Evolutionary conservation across 1,140 invertebrate genomes (phyloP), one percentile per base, ranked within the genome.

Genomic region (Neotoxoptera formosana): DNA sequence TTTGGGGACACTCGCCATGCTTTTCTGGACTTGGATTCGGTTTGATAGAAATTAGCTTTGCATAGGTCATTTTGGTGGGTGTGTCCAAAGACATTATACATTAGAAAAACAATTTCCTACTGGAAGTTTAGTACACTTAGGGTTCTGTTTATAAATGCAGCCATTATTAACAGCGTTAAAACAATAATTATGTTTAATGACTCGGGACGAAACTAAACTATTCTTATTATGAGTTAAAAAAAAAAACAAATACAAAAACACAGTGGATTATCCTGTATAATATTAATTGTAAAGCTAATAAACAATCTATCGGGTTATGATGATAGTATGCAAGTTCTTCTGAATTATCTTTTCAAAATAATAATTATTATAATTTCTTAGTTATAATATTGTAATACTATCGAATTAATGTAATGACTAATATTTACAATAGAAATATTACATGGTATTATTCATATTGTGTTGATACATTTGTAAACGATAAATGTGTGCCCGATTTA

Each of bases 161-260:
- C 30, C 60, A 76, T 76, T 76, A 76, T 76, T 76, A 76, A 76
- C 60, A 76, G 60, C 60, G n/a, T 76, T 76, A 76, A 76, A 76
- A 76, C 60, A 34, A 76, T 76, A 76, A n/a, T 76, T 76, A 76
- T 76, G n/a, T 76, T 17, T 76, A 76, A 76, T 76, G 14, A 76
- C 60, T 34, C 30, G 30, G 17, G 2, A 76, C 60, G 6, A 76
- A 76, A 76, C 60, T 76, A n/a, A n/a, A n/a, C n/a, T n/a, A n/a
- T n/a, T n/a, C n/a, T n/a, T n/a, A 4, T 76, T n/a, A n/a, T n/a
- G 7, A 17, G 17, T 76, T 76, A 21, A 53, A 53, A 53, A 51
- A 53, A n/a, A 76, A 60, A 60, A 76, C n/a, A n/a, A 76, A 56
- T 56, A 25, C 23, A 76, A n/a, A 76, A 76, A 76, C n/a, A 76